Evolutionary conservation across 2,888 invertebrate species (phyloP).

Genomic region (Andrena camellia): DNA sequence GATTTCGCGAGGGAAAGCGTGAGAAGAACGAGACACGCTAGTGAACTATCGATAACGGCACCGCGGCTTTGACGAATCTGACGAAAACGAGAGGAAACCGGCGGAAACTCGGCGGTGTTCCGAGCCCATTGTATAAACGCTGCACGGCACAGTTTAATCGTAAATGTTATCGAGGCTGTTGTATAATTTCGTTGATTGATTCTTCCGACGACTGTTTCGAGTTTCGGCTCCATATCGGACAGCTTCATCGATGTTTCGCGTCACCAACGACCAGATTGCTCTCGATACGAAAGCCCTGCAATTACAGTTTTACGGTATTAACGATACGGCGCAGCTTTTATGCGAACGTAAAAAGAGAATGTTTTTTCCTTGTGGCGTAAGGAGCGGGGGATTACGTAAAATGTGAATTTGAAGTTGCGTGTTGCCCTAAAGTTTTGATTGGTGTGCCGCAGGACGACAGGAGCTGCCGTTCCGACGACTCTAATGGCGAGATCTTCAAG

Average conservation of each 20-base stretch:
- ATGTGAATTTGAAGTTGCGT: background rate
- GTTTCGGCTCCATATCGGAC: conserved; percentile 1
- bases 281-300: background rate
- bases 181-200: conserved; percentile 10
- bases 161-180: background rate
- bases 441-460: conserved; percentile 80
- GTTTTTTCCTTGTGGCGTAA: background rate
- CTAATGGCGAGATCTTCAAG: conserved; percentile 88
- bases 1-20: conserved; percentile 1
- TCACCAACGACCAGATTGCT: conserved; percentile 6
- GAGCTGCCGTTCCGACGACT: conserved; percentile 81
- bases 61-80: background rate
- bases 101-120: background rate
- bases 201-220: conserved; percentile 15
- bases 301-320: conserved; percentile 9
- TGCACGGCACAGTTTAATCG: background rate
- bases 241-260: background rate
- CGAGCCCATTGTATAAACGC: background rate
- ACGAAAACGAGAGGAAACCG: conserved; percentile 2
- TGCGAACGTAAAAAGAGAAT: background rate
- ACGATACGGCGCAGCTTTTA: conserved; percentile 4
- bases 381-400: background rate
- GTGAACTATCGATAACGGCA: background rate
- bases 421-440: conserved; percentile 22
- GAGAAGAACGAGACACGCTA: conserved; percentile 1